A percentile compares a stretch with the other conserved stretches of the same genome.
phyloP scores from a whole-genome alignment of 2,888 invertebrate species.

The Megalurothrips usitatus region DNA sequence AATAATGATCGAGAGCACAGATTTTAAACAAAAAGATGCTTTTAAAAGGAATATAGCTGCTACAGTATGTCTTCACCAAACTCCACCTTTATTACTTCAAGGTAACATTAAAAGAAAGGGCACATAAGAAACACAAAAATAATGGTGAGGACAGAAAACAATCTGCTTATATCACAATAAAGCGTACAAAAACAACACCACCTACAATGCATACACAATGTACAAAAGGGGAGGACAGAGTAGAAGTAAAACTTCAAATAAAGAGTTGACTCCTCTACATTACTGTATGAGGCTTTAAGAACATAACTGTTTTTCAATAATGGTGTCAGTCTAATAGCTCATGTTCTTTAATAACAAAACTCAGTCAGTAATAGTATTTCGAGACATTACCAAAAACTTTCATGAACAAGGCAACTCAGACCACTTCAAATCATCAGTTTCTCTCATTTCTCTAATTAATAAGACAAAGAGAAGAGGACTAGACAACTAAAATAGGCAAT shows the following conservation, averaged over 20 bases:
- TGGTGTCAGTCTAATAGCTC: not conserved
- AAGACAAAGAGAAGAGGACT: not conserved
- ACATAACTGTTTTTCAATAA: not conserved
- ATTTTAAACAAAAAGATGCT: not conserved
- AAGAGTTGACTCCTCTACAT: not conserved
- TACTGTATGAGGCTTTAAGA: not conserved
- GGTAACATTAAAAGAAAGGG: not conserved
- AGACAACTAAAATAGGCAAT: not conserved
- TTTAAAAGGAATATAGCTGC: not conserved
- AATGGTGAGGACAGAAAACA: not conserved
- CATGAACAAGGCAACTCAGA: not conserved
- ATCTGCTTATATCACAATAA: not conserved
- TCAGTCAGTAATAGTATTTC: not conserved
- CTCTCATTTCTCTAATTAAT: not conserved
- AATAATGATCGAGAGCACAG: not conserved
- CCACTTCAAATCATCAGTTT: not conserved
- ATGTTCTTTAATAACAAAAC: not conserved
- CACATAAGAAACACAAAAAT: not conserved
- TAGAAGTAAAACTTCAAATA: not conserved
- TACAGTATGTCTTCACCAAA: not conserved
- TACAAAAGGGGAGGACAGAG: not conserved
- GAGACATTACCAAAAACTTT: not conserved
- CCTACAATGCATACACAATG: not conserved
- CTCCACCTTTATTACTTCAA: not conserved
- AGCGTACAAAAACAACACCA: not conserved